Base-by-base conservation (phyloP, 2,113 vertebrate species). In the Microtus oregoni region DNA sequence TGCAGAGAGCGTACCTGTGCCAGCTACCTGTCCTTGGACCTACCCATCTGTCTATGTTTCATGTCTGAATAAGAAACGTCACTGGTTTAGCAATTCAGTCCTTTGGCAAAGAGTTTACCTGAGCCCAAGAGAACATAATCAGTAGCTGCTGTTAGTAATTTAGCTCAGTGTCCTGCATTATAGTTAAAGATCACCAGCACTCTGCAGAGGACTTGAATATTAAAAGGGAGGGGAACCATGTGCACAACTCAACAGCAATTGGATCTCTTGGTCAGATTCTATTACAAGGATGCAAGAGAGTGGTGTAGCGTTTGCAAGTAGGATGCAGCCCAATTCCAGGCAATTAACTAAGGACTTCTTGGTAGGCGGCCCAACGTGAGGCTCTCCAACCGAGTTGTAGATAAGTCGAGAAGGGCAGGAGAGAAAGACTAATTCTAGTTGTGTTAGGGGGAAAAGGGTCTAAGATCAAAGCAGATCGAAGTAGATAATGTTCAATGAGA, bases 321-420 rank as follows among this genome's bases (percentile, higher is more conserved):
- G 95, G 94, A 94, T 98, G 96, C 73, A 92, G 96, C 97, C 95
- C 98, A 98, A 98, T 98, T 98, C 97, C 97, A 93, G 88, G 96
- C 96, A 98, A 98, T 98, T 98, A 98, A 98, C 98, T 98, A 98
- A 98, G 96, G 75, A 93, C 97, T 98, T 82, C 76, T 94, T 97
- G 98, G 98, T 98, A 98, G 98, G 70, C 41, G 96, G 95, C 87
- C 98, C 98, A 98, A 78, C 15, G 72, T 41, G 91, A 94, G 91
- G 50, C 92, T 76, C 86, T 55, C 70, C 32, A 30, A 70, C 20
- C 28, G 68, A 70, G 5, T 38, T 89, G 32, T 61, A 75, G 83
- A 95, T 89, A 82, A 24, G 65, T 20, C 28, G 50, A 70, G 75
- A 50, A 67, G 61, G 81, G n/a, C 19, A 70, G 83, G 35, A 70